A percentile compares a stretch with the other conserved stretches of the same genome.
These are phyloP conservation scores for Ophion slaviceki DNA, from an alignment of 2,888 invertebrate genomes.

Conservation along the genomic window DNA sequence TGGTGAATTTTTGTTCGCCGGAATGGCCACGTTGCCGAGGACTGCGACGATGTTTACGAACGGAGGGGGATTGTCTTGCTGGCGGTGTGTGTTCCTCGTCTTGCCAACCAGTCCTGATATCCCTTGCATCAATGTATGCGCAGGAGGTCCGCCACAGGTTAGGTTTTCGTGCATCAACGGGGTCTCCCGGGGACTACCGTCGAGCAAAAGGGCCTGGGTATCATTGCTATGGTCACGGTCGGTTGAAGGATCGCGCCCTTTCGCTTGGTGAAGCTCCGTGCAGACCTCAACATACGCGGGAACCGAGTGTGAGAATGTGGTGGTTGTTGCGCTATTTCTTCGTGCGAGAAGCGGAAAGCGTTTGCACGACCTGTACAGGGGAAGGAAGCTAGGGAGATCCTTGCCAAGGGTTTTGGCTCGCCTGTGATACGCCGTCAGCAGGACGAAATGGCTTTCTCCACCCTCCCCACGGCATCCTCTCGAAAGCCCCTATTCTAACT, in stretches of 20 bases:
- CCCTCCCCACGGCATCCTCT: conserved; percentile 72
- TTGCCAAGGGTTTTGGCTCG: conserved; percentile 73
- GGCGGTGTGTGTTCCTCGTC: conserved; percentile 9
- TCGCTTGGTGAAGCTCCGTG: neutral
- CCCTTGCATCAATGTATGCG: conserved; percentile 1
- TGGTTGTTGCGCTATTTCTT: conserved; percentile 55
- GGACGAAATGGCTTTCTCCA: conserved; percentile 82
- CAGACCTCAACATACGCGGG: conserved; percentile 49
- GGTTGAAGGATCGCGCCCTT: conserved; percentile 8
- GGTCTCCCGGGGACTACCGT: neutral
- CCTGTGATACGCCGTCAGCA: conserved; percentile 80
- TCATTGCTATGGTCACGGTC: neutral
- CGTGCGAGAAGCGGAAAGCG: conserved; percentile 60
- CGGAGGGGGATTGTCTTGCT: conserved; percentile 31
- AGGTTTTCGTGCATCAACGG: neutral
- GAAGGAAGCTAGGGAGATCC: conserved; percentile 67
- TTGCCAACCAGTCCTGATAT: neutral
- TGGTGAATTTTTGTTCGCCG: conserved; percentile 61
- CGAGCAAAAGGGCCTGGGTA: conserved; percentile 13
- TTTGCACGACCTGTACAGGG: conserved; percentile 49
- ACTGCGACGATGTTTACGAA: conserved; percentile 57
- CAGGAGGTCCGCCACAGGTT: conserved; percentile 30
- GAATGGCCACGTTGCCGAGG: conserved; percentile 47
- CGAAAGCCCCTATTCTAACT: conserved; percentile 71
- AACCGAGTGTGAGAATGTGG: conserved; percentile 2